Conservation (phyloP, 37 sponge, comb jelly and placozoan genomes). For the Cliona cf. orientalis region DNA sequence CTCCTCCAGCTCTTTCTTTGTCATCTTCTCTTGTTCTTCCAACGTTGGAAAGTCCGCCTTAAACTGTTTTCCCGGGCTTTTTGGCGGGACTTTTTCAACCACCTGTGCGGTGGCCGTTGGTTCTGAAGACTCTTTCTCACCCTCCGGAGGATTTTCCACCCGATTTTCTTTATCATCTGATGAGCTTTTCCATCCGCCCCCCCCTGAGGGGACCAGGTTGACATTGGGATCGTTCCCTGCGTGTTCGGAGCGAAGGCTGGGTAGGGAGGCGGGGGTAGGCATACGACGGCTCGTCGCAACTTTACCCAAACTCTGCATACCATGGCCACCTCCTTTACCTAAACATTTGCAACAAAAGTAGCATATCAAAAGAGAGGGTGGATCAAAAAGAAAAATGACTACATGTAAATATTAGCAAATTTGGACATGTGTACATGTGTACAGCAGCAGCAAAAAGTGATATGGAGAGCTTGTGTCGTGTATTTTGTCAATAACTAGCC, state of each 20-base stretch:
- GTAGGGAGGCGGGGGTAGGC: conserved; percentile 86
- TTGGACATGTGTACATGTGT: no score
- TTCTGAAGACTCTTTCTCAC: conserved; percentile 6
- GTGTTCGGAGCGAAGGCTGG: conserved; percentile 84
- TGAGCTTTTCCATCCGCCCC: conserved; percentile 71
- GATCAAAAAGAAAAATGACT: not conserved
- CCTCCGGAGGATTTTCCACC: conserved; percentile 17
- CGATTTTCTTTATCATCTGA: conserved; percentile 50
- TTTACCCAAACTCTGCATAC: conserved; percentile 88
- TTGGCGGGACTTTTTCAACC: not conserved
- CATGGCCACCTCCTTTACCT: conserved; percentile 21
- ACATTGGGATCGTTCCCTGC: conserved; percentile 91
- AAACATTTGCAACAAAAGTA: not conserved
- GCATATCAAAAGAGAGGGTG: not conserved
- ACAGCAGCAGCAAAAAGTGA: no score
- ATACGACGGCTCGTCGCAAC: conserved; percentile 69
- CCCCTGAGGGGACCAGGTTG: conserved; percentile 82
- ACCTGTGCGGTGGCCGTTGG: not conserved
- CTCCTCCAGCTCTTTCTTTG: conserved; percentile 56
- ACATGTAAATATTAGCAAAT: no score
- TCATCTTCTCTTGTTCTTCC: conserved; percentile 61
- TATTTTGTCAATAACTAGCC: no score
- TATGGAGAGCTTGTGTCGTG: no score
- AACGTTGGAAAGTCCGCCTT: conserved; percentile 71
- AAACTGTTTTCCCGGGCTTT: conserved; percentile 31